A percentile compares a stretch with the other conserved stretches of the same genome.
These are phyloP conservation scores for Pachycephala philippinensis DNA, from an alignment of 2,113 vertebrate species.

Conservation along the genomic window DNA sequence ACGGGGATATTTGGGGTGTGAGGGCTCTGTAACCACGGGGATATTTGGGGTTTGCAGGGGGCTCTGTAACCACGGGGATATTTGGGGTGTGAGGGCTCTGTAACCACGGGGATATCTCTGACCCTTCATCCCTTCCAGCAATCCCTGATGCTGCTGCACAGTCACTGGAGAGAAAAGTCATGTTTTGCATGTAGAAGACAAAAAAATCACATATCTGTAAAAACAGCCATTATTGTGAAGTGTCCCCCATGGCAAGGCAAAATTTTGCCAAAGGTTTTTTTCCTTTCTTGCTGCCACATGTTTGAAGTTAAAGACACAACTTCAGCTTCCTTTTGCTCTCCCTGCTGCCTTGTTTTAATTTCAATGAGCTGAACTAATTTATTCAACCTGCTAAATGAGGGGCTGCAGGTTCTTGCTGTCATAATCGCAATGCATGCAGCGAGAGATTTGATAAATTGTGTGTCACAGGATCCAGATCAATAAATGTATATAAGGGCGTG, in stretches of 20 bases:
- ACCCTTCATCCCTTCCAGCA: neutral
- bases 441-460: neutral
- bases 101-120: neutral
- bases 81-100: neutral
- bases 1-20: neutral
- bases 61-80: neutral
- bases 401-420: neutral
- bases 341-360: neutral
- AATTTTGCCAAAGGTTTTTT: neutral
- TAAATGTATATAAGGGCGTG: neutral
- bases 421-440: neutral
- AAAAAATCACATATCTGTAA: accelerated
- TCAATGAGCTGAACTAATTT: neutral
- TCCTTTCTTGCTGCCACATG: accelerated
- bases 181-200: accelerated
- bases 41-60: neutral
- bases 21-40: too few species aligned
- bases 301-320: neutral
- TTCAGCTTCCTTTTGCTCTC: neutral
- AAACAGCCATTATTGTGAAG: accelerated
- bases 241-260: neutral
- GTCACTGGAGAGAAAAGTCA: accelerated
- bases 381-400: neutral
- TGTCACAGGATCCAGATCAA: neutral
- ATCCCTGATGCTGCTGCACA: neutral